Percentiles rank a stretch among this genome's conserved stretches.
Conservation (phyloP, 1,140 invertebrate species). For the Drosophila prosaltans region DNA sequence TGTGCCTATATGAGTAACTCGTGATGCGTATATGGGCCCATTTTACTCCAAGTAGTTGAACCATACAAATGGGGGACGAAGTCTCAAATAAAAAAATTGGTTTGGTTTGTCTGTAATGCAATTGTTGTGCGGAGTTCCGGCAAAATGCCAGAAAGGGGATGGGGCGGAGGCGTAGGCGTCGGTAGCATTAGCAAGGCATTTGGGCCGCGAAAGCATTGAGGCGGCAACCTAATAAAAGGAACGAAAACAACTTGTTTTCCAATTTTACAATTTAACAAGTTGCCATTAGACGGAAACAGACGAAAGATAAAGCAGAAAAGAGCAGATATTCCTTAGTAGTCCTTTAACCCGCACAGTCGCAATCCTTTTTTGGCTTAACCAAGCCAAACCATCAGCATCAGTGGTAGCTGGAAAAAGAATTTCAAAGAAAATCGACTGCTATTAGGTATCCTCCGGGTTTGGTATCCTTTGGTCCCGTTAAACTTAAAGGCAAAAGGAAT, state of each 20-base stretch:
- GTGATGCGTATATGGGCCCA: not conserved
- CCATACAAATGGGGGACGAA: slow-evolving; percentile 19
- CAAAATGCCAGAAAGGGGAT: not conserved
- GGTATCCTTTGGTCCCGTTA: slow-evolving; percentile 59
- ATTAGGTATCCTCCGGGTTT: slow-evolving; percentile 33
- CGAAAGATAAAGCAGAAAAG: slow-evolving; percentile 23
- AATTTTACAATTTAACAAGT: slow-evolving; percentile 83
- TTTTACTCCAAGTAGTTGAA: slow-evolving; percentile 4
- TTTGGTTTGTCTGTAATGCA: slow-evolving; percentile 43
- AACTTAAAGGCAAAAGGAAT: slow-evolving; percentile 55
- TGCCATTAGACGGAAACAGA: slow-evolving; percentile 68
- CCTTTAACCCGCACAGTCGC: not conserved
- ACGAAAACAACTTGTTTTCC: slow-evolving; percentile 83
- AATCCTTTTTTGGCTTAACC: slow-evolving; percentile 57
- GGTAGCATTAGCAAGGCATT: slow-evolving; percentile 1
- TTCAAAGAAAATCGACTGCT: slow-evolving; percentile 78
- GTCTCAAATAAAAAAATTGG: not conserved
- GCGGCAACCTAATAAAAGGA: slow-evolving; percentile 81
- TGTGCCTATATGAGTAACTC: too few species aligned
- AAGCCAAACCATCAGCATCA: slow-evolving; percentile 43
- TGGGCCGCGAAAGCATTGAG: slow-evolving; percentile 59
- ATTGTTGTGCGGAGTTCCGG: slow-evolving; percentile 49
- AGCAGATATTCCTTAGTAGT: slow-evolving; percentile 55
- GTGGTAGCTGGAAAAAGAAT: slow-evolving; percentile 56
- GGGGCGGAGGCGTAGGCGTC: slow-evolving; percentile 2